phyloP scores from a whole-genome alignment of 2,888 invertebrate species.

The Agrenia bidenticulata region DNA sequence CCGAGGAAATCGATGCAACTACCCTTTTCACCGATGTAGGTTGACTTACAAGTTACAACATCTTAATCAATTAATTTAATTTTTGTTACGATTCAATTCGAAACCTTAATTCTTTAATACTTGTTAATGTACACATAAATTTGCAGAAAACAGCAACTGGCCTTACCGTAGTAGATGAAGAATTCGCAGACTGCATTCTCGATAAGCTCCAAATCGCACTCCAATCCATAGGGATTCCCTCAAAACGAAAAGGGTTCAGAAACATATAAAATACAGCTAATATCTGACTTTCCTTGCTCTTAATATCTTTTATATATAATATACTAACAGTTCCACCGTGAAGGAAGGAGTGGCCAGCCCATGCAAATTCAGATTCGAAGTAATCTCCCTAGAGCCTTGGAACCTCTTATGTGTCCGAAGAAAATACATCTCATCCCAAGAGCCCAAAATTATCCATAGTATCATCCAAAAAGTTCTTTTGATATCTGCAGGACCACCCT shows the following conservation, averaged over 20 bases:
- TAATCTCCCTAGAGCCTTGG: not conserved
- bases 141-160: not conserved
- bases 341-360: not conserved
- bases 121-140: too few species aligned
- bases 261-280: not conserved
- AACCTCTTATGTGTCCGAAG: not conserved
- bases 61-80: too few species aligned
- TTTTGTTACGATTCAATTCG: too few species aligned
- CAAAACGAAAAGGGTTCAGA: not conserved
- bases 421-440: not conserved
- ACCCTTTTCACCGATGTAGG: too few species aligned
- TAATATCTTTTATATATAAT: too few species aligned
- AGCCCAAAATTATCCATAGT: not conserved
- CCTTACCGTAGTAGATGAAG: not conserved
- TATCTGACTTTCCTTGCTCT: not conserved
- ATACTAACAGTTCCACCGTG: not conserved
- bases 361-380: slow-evolving; percentile 9
- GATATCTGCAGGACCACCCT: not conserved
- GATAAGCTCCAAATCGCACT: not conserved
- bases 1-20: too few species aligned
- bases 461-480: slow-evolving; percentile 1
- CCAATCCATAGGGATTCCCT: not conserved
- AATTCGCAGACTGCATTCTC: slow-evolving; percentile 5
- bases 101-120: too few species aligned
- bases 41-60: too few species aligned